These are phyloP conservation scores for Zoanthus solanderi DNA, from an alignment of 92 coral and sea anemone species.

Conservation along the genomic window DNA sequence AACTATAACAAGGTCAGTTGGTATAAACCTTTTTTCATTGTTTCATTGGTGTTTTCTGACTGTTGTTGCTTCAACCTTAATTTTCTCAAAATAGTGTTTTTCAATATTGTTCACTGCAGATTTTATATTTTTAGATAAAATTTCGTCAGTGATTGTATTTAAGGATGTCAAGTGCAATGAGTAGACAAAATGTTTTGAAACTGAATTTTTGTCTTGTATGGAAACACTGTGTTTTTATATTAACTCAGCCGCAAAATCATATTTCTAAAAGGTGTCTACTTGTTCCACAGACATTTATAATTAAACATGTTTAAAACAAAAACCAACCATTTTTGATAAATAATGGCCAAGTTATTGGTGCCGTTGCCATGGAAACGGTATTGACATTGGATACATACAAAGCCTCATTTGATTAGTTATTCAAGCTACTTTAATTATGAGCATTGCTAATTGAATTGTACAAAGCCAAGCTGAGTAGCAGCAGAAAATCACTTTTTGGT, in stretches of 20 bases:
- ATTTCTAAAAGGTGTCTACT: slow-evolving; percentile 25
- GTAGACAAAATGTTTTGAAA: slow-evolving; percentile 1
- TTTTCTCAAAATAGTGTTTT: slow-evolving; percentile 25
- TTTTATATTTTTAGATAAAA: slow-evolving; percentile 8
- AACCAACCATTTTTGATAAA: neutral
- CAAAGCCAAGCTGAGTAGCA: slow-evolving; percentile 7
- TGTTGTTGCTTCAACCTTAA: slow-evolving; percentile 8
- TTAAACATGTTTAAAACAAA: slow-evolving; percentile 8
- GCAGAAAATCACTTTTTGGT: slow-evolving; percentile 6
- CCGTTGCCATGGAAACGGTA: slow-evolving; percentile 28
- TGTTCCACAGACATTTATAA: slow-evolving; percentile 18
- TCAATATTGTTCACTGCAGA: slow-evolving; percentile 34
- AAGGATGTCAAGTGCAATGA: slow-evolving; percentile 18
- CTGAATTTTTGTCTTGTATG: neutral
- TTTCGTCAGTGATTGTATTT: slow-evolving; percentile 14
- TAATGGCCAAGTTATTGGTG: slow-evolving; percentile 2
- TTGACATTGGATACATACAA: slow-evolving; percentile 17
- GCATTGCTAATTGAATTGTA: neutral
- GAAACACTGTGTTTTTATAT: neutral
- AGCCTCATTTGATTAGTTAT: slow-evolving; percentile 13
- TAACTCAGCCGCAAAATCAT: slow-evolving; percentile 10
- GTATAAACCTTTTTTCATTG: slow-evolving; percentile 28
- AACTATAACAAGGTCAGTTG: slow-evolving; percentile 6
- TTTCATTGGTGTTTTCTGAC: slow-evolving; percentile 18
- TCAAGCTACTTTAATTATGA: neutral